Evolutionary conservation across 2,888 invertebrate genomes (phyloP).

Genomic region (Plemyria rubiginata): DNA sequence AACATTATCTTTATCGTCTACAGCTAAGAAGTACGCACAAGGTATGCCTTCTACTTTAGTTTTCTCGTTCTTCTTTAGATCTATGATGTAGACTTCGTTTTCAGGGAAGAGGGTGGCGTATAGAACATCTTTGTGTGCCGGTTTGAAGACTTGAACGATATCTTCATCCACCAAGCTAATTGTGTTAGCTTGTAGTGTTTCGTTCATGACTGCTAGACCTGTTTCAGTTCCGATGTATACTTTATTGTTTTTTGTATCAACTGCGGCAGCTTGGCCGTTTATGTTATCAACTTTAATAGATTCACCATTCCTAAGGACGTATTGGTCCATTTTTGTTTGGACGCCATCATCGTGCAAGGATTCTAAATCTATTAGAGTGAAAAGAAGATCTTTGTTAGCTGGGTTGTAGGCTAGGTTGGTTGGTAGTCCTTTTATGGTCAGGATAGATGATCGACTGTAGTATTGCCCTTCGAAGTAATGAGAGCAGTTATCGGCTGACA

Average conservation of each 20-base stretch:
- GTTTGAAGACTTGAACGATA: slow-evolving; percentile 73
- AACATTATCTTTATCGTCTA: slow-evolving; percentile 68
- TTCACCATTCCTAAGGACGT: slow-evolving; percentile 61
- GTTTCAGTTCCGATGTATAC: slow-evolving; percentile 73
- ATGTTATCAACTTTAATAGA: slow-evolving; percentile 69
- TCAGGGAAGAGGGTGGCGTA: slow-evolving; percentile 72
- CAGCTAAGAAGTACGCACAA: slow-evolving; percentile 73
- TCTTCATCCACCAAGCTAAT: slow-evolving; percentile 72
- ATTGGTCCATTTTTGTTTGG: slow-evolving; percentile 79
- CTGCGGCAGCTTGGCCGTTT: slow-evolving; percentile 72
- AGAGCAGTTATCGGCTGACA: slow-evolving; percentile 63
- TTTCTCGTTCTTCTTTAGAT: slow-evolving; percentile 67
- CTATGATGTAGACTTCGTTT: slow-evolving; percentile 66
- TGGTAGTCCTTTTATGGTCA: slow-evolving; percentile 74
- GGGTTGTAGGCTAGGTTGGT: slow-evolving; percentile 71
- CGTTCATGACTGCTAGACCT: slow-evolving; percentile 66
- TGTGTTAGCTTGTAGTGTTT: slow-evolving; percentile 61
- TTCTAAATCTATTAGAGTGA: slow-evolving; percentile 74
- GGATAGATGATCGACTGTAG: slow-evolving; percentile 60
- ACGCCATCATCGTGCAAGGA: slow-evolving; percentile 70
- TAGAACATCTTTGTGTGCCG: slow-evolving; percentile 57
- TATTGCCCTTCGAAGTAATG: slow-evolving; percentile 56
- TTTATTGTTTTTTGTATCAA: slow-evolving; percentile 62
- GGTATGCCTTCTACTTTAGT: slow-evolving; percentile 64
- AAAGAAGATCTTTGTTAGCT: slow-evolving; percentile 62